Conservation (phyloP, 1,140 invertebrate genomes). For the Drosophila santomea region DNA sequence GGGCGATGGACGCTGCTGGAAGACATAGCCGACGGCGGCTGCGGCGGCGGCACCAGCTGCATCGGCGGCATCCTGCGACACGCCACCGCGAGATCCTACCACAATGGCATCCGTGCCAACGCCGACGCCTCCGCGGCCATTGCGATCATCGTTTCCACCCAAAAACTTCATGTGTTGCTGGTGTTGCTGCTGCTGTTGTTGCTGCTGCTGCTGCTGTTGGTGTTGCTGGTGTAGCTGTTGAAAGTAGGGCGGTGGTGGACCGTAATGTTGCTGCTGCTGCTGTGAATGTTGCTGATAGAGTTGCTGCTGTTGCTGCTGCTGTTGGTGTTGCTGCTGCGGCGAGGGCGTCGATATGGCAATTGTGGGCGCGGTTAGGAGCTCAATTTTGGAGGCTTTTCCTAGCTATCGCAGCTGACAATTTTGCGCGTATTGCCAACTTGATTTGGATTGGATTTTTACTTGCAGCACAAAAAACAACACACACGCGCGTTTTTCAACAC, state of each 20-base stretch:
- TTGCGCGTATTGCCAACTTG: slow-evolving; percentile 75
- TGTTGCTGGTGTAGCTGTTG: slow-evolving; percentile 55
- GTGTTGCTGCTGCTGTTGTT: slow-evolving; percentile 20
- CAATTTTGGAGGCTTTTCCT: slow-evolving; percentile 84
- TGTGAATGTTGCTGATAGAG: slow-evolving; percentile 40
- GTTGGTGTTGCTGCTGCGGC: slow-evolving; percentile 33
- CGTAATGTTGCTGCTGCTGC: slow-evolving; percentile 56
- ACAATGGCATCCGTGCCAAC: slow-evolving; percentile 63
- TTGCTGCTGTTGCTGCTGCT: slow-evolving; percentile 19
- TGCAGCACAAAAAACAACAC: slow-evolving; percentile 6
- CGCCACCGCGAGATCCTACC: slow-evolving; percentile 57
- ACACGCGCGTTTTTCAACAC: slow-evolving; percentile 9
- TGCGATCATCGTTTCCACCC: slow-evolving; percentile 82
- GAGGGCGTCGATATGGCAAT: slow-evolving; percentile 79
- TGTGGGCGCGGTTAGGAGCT: slow-evolving; percentile 81
- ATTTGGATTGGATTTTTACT: slow-evolving; percentile 7
- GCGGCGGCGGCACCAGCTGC: slow-evolving; percentile 73
- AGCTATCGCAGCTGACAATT: slow-evolving; percentile 64
- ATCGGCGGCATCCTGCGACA: slow-evolving; percentile 63
- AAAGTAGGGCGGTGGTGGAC: slow-evolving; percentile 52
- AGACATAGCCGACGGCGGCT: slow-evolving; percentile 78
- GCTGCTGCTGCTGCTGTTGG: slow-evolving; percentile 36
- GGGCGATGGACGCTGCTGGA: slow-evolving; percentile 76
- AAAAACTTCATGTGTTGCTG: slow-evolving; percentile 84
- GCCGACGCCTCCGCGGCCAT: slow-evolving; percentile 77